Conservation (phyloP, 2,888 invertebrate species). For the Oeneis ivallda region DNA sequence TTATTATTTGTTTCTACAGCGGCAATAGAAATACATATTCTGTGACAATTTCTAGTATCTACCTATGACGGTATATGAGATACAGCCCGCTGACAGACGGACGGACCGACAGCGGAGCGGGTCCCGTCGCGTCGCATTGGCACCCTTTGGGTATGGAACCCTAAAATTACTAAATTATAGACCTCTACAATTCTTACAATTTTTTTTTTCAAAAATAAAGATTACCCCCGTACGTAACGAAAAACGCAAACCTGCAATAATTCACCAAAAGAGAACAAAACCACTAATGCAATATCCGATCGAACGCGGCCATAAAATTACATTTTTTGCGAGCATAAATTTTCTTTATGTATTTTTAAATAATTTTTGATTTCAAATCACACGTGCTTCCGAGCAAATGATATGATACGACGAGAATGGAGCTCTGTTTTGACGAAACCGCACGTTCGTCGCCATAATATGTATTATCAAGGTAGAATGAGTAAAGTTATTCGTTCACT, state of each 20-base stretch:
- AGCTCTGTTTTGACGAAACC: constrained; percentile 23
- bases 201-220: too few species aligned
- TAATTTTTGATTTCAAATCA: constrained; percentile 30
- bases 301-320: constrained; percentile 27
- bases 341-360: constrained; percentile 34
- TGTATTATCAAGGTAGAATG: constrained; percentile 13
- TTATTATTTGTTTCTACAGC: too few species aligned
- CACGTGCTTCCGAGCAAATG: constrained; percentile 29
- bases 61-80: too few species aligned
- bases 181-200: too few species aligned
- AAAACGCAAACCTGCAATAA: not conserved
- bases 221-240: not conserved
- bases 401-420: constrained; percentile 26
- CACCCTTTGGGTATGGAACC: too few species aligned
- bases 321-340: constrained; percentile 30
- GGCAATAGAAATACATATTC: too few species aligned
- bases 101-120: too few species aligned
- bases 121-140: too few species aligned
- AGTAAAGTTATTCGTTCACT: not conserved
- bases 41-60: too few species aligned
- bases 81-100: too few species aligned
- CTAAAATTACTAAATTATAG: not conserved
- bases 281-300: constrained; percentile 22
- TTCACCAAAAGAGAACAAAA: constrained; percentile 16
- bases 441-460: constrained; percentile 23